phyloP scores from a whole-genome alignment of 1,140 invertebrate genomes.

The Lordiphosa mommai region DNA sequence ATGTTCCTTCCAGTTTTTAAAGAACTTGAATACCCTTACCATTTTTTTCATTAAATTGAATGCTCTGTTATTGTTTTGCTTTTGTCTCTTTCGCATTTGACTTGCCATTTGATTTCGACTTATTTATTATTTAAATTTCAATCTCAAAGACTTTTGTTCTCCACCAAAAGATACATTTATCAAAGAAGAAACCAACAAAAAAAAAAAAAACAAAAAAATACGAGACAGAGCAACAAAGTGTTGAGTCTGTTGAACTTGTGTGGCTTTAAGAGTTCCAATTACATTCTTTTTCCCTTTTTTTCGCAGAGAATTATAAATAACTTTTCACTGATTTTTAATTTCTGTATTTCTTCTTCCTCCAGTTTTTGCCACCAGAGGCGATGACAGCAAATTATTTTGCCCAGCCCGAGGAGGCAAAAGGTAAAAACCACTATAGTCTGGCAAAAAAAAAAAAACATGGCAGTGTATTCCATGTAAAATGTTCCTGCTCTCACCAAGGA shows the following conservation, averaged over 20 bases:
- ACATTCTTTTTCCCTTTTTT: neutral
- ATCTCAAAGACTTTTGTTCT: constrained; percentile 1
- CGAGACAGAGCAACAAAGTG: neutral
- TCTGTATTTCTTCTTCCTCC: constrained; percentile 1
- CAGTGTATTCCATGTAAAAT: constrained; percentile 17
- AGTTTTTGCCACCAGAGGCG: constrained; percentile 27
- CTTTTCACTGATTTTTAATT: constrained; percentile 44
- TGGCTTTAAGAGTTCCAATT: constrained; percentile 16
- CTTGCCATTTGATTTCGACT: constrained; percentile 9
- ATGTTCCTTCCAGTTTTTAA: neutral
- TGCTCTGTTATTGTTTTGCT: neutral
- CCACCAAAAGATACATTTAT: constrained; percentile 16
- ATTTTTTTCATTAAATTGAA: constrained; percentile 5
- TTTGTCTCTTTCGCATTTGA: constrained; percentile 1
- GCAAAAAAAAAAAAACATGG: constrained; percentile 25
- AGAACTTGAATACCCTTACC: neutral
- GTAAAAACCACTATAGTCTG: constrained; percentile 35
- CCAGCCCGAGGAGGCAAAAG: constrained; percentile 10
- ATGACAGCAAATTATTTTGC: constrained; percentile 54
- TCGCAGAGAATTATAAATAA: constrained; percentile 30
- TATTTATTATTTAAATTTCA: constrained; percentile 39
- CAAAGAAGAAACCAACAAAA: neutral
- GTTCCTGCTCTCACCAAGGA: constrained; percentile 16
- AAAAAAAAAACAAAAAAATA: neutral
- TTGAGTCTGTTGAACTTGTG: neutral